Conservation (phyloP, 2,797 vertebrate genomes). For the Alcedo quadribrachys region DNA sequence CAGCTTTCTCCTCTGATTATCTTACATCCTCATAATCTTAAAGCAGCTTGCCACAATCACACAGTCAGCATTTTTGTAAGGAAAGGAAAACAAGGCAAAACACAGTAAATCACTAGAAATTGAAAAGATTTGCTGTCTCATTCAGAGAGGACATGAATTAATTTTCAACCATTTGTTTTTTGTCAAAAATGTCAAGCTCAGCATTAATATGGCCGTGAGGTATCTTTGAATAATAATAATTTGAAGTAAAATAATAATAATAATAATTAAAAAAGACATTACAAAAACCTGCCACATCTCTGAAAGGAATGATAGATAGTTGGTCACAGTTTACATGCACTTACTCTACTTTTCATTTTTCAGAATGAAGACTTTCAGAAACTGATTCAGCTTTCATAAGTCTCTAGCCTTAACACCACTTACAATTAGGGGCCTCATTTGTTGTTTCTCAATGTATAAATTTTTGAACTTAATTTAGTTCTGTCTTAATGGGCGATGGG, state of each 20-base stretch:
- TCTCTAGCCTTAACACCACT: background rate
- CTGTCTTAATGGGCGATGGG: background rate
- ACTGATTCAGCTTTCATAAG: background rate
- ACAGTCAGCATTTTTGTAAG: background rate
- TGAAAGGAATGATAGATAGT: background rate
- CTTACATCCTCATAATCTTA: background rate
- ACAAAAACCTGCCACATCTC: background rate
- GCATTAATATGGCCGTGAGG: background rate
- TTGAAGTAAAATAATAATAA: background rate
- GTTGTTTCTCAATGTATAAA: background rate
- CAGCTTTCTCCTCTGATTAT: background rate
- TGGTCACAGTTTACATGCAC: background rate
- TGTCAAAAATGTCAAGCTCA: conserved; percentile 10
- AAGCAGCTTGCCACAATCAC: background rate
- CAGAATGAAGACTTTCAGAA: background rate
- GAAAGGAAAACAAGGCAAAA: background rate
- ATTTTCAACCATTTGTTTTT: background rate
- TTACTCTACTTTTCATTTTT: background rate
- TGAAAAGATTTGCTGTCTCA: background rate
- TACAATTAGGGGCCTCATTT: background rate
- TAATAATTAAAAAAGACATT: background rate
- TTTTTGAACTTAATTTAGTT: conserved; percentile 28
- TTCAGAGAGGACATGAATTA: background rate
- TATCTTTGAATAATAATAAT: conserved; percentile 5
- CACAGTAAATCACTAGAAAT: background rate